Base-by-base conservation (phyloP, 1,140 invertebrate genomes). In the Diorhabda sublineata region DNA sequence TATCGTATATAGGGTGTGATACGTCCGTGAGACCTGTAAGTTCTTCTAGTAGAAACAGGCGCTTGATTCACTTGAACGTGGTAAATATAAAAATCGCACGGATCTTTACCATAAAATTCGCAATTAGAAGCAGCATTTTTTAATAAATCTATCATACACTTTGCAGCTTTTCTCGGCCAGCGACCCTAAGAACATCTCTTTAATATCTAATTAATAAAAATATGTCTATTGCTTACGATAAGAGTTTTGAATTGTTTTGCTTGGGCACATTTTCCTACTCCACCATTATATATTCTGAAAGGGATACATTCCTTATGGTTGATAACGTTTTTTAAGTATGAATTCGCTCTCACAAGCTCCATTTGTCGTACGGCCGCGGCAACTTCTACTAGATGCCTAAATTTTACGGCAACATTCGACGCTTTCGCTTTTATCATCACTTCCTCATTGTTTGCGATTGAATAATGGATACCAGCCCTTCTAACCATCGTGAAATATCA, bases 221-320 rank as follows among this genome's bases (percentile, higher is more conserved):
- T 57, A 60, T n/a, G 58, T n/a, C 6, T 3, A 59, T 66, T 69
- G 26, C 68, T 73, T 73, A 77, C 76, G 57, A 69, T 69, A 3
- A 64, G 64, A 6, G 69, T 71, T 58, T 67, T 67, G 62, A 75
- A 78, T 61, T 75, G 70, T 64, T 77, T 78, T 4, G 76, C 75
- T 75, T 82, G 75, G 5, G 73, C 69, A 26, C 72, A 75, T 58
- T 68, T 71, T 41, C 77, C 77, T 26, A 78, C 65, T 59, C 76
- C 76, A 11, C 76, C 66, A 63, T 73, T 75, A 58, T 71, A 76
- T 66, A 68, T 74, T 58, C 60, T 72, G 60, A 78, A 76, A 3
- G 77, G 73, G 3, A 77, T 73, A 45, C 77, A 78, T 70, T 77
- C 75, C 57, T 73, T 75, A 3, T 73, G 70, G 42, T 52, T 67